These are phyloP conservation scores for Ptyas mucosa DNA, from an alignment of 2,113 vertebrate genomes.

Conservation along the genomic window DNA sequence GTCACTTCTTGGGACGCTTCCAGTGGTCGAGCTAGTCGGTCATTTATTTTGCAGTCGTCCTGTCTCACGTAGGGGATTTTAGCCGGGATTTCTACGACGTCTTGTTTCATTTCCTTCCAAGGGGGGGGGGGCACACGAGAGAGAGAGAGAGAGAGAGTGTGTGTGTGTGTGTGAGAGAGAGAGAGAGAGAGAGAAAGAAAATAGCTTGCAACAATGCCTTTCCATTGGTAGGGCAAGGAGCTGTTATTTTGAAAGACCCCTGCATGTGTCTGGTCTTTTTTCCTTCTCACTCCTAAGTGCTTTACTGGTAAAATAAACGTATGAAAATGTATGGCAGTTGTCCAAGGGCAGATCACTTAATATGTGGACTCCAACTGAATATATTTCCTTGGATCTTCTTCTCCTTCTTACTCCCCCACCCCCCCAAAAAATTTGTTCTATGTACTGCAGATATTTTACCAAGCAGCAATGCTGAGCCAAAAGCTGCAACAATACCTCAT, in stretches of 20 bases:
- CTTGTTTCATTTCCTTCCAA: background rate
- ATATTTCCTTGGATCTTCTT: background rate
- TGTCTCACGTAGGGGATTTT: background rate
- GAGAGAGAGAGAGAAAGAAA: accelerated
- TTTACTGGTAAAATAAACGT: background rate
- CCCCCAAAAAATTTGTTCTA: background rate
- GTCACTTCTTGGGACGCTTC: background rate
- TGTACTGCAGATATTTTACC: constrained; percentile 56
- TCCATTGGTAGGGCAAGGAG: background rate
- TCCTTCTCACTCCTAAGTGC: background rate
- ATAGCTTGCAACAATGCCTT: background rate
- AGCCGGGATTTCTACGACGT: background rate
- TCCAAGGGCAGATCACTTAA: background rate
- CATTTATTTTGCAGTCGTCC: background rate
- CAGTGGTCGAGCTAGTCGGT: background rate
- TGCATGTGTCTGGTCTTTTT: background rate
- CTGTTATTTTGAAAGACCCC: background rate
- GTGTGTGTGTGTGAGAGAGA: no score
- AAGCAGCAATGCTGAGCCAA: constrained; percentile 40
- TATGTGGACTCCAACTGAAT: background rate
- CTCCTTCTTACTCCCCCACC: background rate
- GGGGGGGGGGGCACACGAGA: no score
- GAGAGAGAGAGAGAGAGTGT: background rate
- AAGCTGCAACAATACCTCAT: constrained; percentile 32
- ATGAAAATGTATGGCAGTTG: background rate